Percentiles rank a stretch among this genome's conserved stretches.
These are phyloP conservation scores for Channa maculata DNA, from an alignment of 2,113 vertebrate genomes.

Conservation along the genomic window DNA sequence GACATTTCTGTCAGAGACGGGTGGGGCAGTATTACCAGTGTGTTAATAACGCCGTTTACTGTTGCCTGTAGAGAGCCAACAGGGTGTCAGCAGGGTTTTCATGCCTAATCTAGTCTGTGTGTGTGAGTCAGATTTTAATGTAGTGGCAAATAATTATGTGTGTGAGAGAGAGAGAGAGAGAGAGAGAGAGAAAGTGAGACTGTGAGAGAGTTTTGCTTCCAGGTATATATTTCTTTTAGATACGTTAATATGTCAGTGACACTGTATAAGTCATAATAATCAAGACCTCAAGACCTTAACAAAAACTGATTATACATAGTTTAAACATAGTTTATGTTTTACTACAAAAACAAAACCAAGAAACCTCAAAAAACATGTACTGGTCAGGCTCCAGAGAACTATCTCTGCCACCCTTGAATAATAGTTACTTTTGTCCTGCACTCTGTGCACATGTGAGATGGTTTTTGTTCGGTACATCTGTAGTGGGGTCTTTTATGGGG, in stretches of 20 bases:
- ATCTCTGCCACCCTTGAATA: too few species aligned
- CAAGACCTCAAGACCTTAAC: too few species aligned
- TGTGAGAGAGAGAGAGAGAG: neutral
- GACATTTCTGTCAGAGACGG: constrained; percentile 81
- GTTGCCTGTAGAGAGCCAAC: constrained; percentile 71
- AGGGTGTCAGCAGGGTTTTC: constrained; percentile 66
- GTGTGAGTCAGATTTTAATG: constrained; percentile 38
- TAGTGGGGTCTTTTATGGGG: constrained; percentile 19
- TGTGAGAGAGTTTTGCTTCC: constrained; percentile 31
- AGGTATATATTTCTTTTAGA: constrained; percentile 36
- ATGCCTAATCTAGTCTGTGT: constrained; percentile 58
- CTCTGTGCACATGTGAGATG: too few species aligned
- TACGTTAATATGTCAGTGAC: too few species aligned
- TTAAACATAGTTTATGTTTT: too few species aligned
- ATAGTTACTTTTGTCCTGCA: too few species aligned
- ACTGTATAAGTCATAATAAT: too few species aligned
- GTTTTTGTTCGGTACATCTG: constrained; percentile 7
- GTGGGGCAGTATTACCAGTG: constrained; percentile 78
- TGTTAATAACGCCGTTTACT: constrained; percentile 83
- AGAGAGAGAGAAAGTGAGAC: neutral
- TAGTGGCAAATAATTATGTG: constrained; percentile 25
- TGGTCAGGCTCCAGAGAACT: too few species aligned
- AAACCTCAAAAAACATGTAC: too few species aligned
- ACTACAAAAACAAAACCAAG: too few species aligned
- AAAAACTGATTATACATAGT: too few species aligned